A percentile compares a stretch with the other conserved stretches of the same genome.
These are phyloP conservation scores for Cryptoprocta ferox DNA, from an alignment of 2,797 vertebrate genomes.

Conservation along the genomic window DNA sequence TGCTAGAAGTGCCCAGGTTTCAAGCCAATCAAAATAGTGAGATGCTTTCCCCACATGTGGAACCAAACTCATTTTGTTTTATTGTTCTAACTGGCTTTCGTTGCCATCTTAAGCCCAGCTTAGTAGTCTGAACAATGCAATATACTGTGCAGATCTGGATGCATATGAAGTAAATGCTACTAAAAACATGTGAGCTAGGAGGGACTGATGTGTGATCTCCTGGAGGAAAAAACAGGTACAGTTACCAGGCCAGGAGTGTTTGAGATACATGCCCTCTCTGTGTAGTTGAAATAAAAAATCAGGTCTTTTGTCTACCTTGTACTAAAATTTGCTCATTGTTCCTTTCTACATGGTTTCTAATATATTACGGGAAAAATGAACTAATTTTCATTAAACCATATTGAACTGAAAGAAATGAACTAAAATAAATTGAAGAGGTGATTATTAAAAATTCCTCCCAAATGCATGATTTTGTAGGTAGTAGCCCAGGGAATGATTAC, in stretches of 20 bases:
- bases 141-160: too few relatives aligned
- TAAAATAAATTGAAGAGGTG: background rate
- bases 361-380: background rate
- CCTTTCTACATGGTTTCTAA: background rate
- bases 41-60: background rate
- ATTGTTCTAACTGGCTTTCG: background rate
- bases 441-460: background rate
- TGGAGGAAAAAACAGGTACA: background rate
- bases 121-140: background rate
- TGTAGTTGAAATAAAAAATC: background rate
- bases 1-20: background rate
- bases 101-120: background rate
- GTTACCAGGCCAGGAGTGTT: background rate
- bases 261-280: background rate
- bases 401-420: background rate
- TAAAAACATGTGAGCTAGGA: background rate
- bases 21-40: background rate
- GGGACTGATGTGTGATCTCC: background rate
- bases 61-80: background rate
- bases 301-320: background rate
- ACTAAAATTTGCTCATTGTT: background rate
- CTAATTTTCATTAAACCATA: slow-evolving; percentile 2
- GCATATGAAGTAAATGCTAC: background rate
- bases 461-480: background rate
- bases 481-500: background rate